Evolutionary conservation across 2,888 invertebrate genomes (phyloP).

Genomic region (Agonopterix heracliana): DNA sequence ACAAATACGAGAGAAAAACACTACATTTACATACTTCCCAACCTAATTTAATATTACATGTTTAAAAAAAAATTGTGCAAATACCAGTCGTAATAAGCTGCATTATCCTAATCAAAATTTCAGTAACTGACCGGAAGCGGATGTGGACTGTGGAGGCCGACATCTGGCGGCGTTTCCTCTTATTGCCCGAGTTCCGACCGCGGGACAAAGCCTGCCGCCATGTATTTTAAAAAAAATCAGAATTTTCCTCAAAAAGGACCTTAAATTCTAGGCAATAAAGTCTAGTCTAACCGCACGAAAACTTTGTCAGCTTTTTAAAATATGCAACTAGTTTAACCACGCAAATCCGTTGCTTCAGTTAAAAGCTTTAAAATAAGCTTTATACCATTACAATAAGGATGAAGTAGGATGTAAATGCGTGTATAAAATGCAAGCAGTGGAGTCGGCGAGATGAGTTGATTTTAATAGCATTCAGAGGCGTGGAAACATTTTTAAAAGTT

Average conservation of each 20-base stretch:
- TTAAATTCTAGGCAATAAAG: too few species aligned
- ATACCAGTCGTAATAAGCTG: constrained; percentile 45
- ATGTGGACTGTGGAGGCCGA: constrained; percentile 40
- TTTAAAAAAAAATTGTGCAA: constrained; percentile 14
- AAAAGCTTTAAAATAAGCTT: constrained; percentile 28
- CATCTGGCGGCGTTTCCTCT: constrained; percentile 68
- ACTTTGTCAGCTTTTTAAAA: constrained; percentile 36
- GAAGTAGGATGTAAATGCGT: constrained; percentile 18
- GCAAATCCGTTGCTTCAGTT: constrained; percentile 32
- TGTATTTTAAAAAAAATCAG: too few species aligned
- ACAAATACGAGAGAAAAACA: too few species aligned
- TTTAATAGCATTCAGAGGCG: constrained; percentile 14
- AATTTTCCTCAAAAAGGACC: too few species aligned
- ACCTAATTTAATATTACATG: too few species aligned
- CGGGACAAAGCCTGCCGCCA: constrained; percentile 45
- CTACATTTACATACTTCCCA: too few species aligned
- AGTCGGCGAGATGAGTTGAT: constrained; percentile 20
- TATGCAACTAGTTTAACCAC: constrained; percentile 59
- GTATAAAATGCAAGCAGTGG: constrained; percentile 41
- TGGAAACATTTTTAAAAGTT: too few species aligned
- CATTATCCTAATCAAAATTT: constrained; percentile 63
- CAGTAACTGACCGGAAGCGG: constrained; percentile 51
- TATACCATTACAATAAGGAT: constrained; percentile 16
- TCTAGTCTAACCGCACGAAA: too few species aligned
- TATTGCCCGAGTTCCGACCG: constrained; percentile 56